phyloP scores from a whole-genome alignment of 1,140 invertebrate genomes.

The Ericerus pela region DNA sequence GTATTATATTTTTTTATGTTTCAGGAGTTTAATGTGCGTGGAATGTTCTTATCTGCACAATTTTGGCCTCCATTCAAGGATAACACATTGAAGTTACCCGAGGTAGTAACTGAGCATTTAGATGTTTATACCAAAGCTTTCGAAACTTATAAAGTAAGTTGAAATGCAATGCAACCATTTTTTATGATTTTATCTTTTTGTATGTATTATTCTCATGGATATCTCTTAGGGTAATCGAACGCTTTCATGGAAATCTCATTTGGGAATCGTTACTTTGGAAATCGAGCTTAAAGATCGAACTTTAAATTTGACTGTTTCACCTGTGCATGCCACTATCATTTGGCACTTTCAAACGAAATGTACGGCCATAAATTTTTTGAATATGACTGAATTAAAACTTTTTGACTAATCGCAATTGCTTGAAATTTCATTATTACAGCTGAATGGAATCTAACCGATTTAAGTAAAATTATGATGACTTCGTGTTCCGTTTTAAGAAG shows the following conservation, averaged over 20 bases:
- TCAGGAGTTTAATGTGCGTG: conserved; percentile 53
- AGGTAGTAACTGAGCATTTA: conserved; percentile 61
- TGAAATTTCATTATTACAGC: conserved; percentile 32
- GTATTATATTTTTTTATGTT: conserved; percentile 27
- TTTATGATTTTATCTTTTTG: not conserved
- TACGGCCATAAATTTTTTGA: conserved; percentile 30
- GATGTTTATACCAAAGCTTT: conserved; percentile 80
- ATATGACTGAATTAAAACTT: conserved; percentile 16
- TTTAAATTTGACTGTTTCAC: conserved; percentile 71
- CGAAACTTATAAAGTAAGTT: conserved; percentile 62
- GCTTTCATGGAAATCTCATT: conserved; percentile 81
- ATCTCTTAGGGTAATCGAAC: conserved; percentile 60
- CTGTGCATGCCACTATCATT: conserved; percentile 86
- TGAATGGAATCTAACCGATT: conserved; percentile 68
- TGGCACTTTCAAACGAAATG: conserved; percentile 85
- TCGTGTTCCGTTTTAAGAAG: conserved; percentile 64
- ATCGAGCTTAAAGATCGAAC: conserved; percentile 73
- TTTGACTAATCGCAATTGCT: conserved; percentile 5
- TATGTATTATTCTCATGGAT: not conserved
- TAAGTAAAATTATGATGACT: conserved; percentile 68
- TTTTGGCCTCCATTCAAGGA: conserved; percentile 97
- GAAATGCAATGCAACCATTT: not conserved
- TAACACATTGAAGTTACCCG: conserved; percentile 76
- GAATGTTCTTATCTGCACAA: conserved; percentile 89
- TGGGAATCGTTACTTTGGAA: conserved; percentile 81